These are phyloP conservation scores for Drosophila erecta DNA, from an alignment of 1,140 invertebrate genomes.

Conservation along the genomic window DNA sequence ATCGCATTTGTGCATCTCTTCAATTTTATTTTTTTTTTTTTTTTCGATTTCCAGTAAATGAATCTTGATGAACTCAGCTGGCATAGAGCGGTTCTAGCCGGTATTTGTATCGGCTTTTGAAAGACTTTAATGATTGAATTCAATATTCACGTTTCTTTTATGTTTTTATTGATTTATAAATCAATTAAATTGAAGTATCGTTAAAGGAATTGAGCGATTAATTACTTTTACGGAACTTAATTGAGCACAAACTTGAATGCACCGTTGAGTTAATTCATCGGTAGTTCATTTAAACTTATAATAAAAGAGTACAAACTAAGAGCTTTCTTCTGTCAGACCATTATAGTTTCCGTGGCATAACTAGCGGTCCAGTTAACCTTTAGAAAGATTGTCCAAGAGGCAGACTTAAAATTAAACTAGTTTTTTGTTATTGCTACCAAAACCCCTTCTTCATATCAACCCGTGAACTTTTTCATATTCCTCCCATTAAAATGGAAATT, in stretches of 20 bases:
- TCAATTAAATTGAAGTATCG: conserved; percentile 2
- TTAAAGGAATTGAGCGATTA: conserved; percentile 2
- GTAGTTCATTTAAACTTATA: background rate
- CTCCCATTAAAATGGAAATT: conserved; percentile 23
- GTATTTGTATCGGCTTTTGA: conserved; percentile 4
- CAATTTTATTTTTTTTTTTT: background rate
- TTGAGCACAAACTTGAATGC: background rate
- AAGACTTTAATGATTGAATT: conserved; percentile 13
- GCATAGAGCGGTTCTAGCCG: conserved; percentile 26
- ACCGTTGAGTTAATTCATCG: conserved; percentile 6
- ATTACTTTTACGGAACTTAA: conserved; percentile 21
- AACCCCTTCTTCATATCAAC: background rate
- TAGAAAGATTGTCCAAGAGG: background rate
- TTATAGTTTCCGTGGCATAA: too few species aligned
- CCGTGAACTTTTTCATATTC: conserved; percentile 1
- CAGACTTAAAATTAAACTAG: background rate
- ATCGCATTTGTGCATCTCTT: conserved; percentile 46
- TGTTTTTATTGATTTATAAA: conserved; percentile 32
- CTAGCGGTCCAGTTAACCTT: background rate
- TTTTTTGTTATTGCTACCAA: background rate
- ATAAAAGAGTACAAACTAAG: too few species aligned
- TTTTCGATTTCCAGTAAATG: conserved; percentile 32
- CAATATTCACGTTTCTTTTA: conserved; percentile 13
- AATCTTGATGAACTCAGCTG: conserved; percentile 45
- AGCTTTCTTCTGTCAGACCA: too few species aligned